Conservation (phyloP, 2,797 vertebrate genomes). For the Ctenopoma multispine region DNA sequence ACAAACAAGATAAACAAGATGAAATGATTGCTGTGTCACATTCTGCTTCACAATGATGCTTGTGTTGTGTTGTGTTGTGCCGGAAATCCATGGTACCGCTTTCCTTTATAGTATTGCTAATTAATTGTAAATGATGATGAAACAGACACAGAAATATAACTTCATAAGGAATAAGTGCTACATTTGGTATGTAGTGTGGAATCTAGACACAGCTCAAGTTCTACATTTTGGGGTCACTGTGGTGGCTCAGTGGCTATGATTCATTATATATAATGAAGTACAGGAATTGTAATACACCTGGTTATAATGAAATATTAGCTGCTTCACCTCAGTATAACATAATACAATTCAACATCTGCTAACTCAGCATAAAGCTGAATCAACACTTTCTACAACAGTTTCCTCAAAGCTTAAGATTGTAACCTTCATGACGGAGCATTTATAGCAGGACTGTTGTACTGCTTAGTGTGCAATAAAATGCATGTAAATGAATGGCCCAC, state of each 20-base stretch:
- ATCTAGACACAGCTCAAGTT: background rate
- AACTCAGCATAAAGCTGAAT: background rate
- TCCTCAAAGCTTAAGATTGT: background rate
- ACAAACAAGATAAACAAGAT: no score
- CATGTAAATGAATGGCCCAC: background rate
- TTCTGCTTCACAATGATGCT: no score
- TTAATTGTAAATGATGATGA: constrained; percentile 4
- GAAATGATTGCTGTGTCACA: no score
- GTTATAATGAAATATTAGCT: background rate
- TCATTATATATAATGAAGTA: background rate
- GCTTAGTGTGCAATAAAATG: background rate
- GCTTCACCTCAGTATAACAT: background rate
- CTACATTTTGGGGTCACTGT: background rate
- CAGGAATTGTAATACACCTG: no score
- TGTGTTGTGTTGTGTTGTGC: no score
- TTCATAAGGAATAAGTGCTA: background rate
- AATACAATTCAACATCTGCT: background rate
- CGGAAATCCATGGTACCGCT: no score
- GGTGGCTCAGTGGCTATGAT: background rate
- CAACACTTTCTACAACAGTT: background rate
- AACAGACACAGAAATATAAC: constrained; percentile 17
- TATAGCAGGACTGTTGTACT: background rate
- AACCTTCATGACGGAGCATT: background rate
- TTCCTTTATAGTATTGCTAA: no score
- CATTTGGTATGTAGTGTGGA: background rate